Evolutionary conservation across 2,888 invertebrate genomes (phyloP).

Genomic region (Meiosimyza decipiens): DNA sequence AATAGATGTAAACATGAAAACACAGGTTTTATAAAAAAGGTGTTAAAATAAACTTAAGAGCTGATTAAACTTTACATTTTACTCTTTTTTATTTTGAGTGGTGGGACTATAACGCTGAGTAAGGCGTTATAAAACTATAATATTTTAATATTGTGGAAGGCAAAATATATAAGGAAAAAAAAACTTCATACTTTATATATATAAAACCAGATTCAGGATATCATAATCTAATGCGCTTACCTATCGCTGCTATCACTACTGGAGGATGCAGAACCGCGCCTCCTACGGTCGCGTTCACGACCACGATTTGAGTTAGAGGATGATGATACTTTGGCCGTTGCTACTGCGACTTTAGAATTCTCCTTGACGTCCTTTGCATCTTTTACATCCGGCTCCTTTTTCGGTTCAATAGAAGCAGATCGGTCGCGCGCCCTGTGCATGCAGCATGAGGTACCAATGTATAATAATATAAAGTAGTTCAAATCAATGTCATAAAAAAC

Average conservation of each 20-base stretch:
- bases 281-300: slow-evolving; percentile 65
- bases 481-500: too few relatives aligned
- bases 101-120: too few relatives aligned
- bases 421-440: slow-evolving; percentile 78
- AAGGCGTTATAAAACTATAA: too few relatives aligned
- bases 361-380: slow-evolving; percentile 47
- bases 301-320: slow-evolving; percentile 55
- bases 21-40: too few relatives aligned
- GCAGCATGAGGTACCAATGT: background rate
- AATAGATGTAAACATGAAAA: too few relatives aligned
- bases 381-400: slow-evolving; percentile 79
- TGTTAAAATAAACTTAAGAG: too few relatives aligned
- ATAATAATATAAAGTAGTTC: background rate
- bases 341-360: slow-evolving; percentile 44
- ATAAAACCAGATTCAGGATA: slow-evolving; percentile 6
- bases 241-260: slow-evolving; percentile 84
- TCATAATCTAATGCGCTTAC: slow-evolving; percentile 54
- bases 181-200: background rate
- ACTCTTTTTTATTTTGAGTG: too few relatives aligned
- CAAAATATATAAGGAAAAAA: background rate
- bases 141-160: too few relatives aligned
- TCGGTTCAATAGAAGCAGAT: slow-evolving; percentile 76
- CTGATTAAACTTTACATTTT: too few relatives aligned
- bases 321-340: slow-evolving; percentile 36
- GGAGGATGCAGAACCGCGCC: slow-evolving; percentile 77